Conservation (phyloP, 2,797 vertebrate species). For the Megaceryle alcyon region DNA sequence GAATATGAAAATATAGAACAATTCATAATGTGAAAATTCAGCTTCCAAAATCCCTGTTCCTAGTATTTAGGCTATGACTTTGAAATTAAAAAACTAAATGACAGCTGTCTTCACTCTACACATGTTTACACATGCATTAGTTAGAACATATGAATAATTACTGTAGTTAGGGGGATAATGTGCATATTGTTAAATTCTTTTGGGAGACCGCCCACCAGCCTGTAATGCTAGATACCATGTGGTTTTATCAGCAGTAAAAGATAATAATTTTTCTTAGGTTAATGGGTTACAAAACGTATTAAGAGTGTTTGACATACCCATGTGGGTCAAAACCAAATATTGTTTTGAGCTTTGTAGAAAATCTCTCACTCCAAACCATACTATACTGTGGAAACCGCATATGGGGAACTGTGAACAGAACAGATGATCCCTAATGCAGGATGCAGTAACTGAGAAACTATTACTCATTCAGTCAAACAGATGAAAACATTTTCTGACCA, state of each 20-base stretch:
- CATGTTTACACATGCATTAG: not conserved
- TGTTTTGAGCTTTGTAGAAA: not conserved
- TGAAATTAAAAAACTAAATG: not conserved
- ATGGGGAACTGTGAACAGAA: not conserved
- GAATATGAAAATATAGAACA: conserved; percentile 32
- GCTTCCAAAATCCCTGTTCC: conserved; percentile 13
- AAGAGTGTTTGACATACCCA: not conserved
- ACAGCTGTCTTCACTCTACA: conserved; percentile 16
- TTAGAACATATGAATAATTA: conserved; percentile 24
- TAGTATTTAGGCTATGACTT: conserved; percentile 23
- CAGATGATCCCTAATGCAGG: not conserved
- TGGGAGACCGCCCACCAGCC: not conserved
- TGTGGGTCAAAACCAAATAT: not conserved
- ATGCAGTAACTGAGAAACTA: not conserved
- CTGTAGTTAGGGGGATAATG: not conserved
- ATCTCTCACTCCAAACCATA: not conserved
- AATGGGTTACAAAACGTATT: not conserved
- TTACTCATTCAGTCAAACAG: not conserved
- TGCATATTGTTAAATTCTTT: not conserved
- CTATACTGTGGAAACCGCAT: not conserved
- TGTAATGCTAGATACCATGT: not conserved
- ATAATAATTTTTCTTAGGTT: not conserved
- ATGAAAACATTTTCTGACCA: not conserved
- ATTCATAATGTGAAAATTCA: conserved; percentile 18
- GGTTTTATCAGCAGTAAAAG: not conserved